These are phyloP conservation scores for Orthosia incerta DNA, from an alignment of 2,888 invertebrate genomes.

Conservation along the genomic window DNA sequence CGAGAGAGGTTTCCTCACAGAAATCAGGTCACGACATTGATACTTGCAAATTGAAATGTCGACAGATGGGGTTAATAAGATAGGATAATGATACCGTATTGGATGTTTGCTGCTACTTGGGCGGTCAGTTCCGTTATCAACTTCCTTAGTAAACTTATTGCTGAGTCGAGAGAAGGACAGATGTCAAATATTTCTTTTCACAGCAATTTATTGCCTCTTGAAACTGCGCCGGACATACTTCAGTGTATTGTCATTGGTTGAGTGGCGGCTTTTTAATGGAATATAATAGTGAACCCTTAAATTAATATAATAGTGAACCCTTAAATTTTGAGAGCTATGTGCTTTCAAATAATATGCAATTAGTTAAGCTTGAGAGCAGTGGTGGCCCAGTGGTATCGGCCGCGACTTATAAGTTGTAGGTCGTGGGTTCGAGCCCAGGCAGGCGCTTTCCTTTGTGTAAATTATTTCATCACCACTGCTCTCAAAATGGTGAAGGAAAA, in stretches of 20 bases:
- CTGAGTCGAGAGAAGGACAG: background rate
- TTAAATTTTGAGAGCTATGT: background rate
- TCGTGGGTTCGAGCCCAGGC: too few relatives aligned
- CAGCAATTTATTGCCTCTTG: conserved; percentile 9
- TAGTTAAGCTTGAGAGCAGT: too few relatives aligned
- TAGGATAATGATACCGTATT: too few relatives aligned
- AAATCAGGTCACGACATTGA: conserved; percentile 41
- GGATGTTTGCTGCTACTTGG: background rate
- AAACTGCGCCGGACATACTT: conserved; percentile 14
- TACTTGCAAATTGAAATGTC: conserved; percentile 15
- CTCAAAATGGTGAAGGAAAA: too few relatives aligned
- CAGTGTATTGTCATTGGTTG: background rate
- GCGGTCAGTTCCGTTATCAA: background rate
- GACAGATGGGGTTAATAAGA: background rate
- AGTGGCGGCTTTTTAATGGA: conserved; percentile 9
- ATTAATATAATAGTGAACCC: conserved; percentile 10
- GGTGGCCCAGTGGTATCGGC: too few relatives aligned
- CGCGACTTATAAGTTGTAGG: too few relatives aligned
- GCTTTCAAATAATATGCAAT: background rate
- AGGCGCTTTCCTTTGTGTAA: too few relatives aligned
- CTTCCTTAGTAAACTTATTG: background rate
- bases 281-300: conserved; percentile 10
- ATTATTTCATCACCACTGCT: too few relatives aligned
- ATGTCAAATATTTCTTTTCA: conserved; percentile 9
- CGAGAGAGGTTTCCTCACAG: conserved; percentile 24